Conservation (phyloP, 2,797 vertebrate species). For the Bradypodion ventrale region DNA sequence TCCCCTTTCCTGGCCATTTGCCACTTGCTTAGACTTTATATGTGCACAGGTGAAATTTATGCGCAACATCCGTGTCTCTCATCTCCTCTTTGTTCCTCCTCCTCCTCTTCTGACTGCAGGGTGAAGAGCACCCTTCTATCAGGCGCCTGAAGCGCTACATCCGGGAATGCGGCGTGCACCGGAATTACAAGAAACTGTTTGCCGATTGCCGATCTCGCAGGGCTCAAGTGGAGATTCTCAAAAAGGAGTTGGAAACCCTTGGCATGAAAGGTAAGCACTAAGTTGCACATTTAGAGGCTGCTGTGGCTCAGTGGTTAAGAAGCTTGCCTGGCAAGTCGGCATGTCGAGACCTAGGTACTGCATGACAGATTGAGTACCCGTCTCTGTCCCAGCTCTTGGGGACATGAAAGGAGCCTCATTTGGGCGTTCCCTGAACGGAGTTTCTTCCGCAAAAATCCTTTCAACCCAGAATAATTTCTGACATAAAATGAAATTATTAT, state of each 20-base stretch:
- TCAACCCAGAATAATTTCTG: no score
- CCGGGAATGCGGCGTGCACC: slow-evolving; percentile 80
- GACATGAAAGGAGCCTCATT: no score
- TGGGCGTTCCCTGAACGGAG: no score
- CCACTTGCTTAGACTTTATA: background rate
- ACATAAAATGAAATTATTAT: no score
- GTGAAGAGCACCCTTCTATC: slow-evolving; percentile 76
- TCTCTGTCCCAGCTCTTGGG: no score
- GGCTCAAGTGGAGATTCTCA: slow-evolving; percentile 77
- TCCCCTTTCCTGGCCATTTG: no score
- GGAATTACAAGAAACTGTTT: slow-evolving; percentile 87
- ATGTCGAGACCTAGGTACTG: no score
- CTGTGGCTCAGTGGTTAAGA: no score
- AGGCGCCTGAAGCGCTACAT: slow-evolving; percentile 85
- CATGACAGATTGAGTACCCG: no score
- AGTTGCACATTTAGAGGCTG: no score
- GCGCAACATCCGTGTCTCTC: background rate
- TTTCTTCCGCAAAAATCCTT: no score
- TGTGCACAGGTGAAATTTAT: background rate
- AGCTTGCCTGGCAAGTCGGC: no score
- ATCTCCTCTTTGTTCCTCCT: background rate
- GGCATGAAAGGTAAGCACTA: slow-evolving; percentile 78
- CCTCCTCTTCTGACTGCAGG: slow-evolving; percentile 2
- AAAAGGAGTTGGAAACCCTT: slow-evolving; percentile 82
- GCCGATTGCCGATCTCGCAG: slow-evolving; percentile 74